Evolutionary conservation across 1,140 invertebrate species (phyloP).

Genomic region (Heliconius hermathena): DNA sequence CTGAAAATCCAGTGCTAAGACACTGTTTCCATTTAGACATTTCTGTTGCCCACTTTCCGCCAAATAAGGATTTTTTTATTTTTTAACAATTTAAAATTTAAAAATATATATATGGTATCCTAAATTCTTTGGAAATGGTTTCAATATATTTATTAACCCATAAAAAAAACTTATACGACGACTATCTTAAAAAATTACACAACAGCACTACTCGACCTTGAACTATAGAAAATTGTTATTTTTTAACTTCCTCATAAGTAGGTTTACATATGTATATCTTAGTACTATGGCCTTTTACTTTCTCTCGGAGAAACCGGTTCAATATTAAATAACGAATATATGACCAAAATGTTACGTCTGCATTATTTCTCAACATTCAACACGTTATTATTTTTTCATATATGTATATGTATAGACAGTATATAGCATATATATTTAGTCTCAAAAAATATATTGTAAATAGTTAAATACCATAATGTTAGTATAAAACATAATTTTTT

Average conservation of each 20-base stretch:
- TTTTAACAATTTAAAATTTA: too few relatives aligned
- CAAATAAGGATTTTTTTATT: too few relatives aligned
- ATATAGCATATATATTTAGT: too few relatives aligned
- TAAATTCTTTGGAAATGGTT: too few relatives aligned
- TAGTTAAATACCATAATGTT: too few relatives aligned
- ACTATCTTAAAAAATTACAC: neutral
- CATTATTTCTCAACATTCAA: neutral
- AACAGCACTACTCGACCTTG: neutral
- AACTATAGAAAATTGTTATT: slow-evolving; percentile 1
- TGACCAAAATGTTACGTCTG: slow-evolving; percentile 1
- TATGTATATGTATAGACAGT: neutral
- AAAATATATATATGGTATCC: too few relatives aligned
- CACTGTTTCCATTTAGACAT: too few relatives aligned
- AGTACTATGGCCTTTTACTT: neutral
- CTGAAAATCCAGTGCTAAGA: neutral
- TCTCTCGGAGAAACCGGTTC: neutral
- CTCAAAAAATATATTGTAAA: too few relatives aligned
- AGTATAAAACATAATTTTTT: too few relatives aligned
- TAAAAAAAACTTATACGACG: neutral
- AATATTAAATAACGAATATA: slow-evolving; percentile 4
- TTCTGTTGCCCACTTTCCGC: too few relatives aligned
- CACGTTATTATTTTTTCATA: neutral
- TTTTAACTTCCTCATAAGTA: slow-evolving; percentile 5
- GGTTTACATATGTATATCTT: neutral
- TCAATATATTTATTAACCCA: too few relatives aligned